Evolutionary conservation across 2,888 invertebrate genomes (phyloP).

Genomic region (Drosophila meridiana): DNA sequence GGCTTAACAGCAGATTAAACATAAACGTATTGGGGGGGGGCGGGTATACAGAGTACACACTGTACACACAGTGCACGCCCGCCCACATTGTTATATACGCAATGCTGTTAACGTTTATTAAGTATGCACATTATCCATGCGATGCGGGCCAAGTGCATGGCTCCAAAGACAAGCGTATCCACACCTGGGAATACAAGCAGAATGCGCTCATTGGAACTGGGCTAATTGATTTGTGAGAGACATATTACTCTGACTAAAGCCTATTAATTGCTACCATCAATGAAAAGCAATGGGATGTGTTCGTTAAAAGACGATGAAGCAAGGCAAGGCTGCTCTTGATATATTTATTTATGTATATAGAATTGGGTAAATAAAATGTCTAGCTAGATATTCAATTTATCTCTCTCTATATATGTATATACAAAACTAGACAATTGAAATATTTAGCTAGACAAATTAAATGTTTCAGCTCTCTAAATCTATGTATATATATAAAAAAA

Average conservation of each 20-base stretch:
- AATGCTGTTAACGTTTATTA: constrained; percentile 55
- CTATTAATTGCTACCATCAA: neutral
- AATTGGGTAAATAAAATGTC: no score
- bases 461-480: no score
- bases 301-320: neutral
- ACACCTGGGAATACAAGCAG: constrained; percentile 32
- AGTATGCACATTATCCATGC: constrained; percentile 60
- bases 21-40: constrained; percentile 39
- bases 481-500: neutral
- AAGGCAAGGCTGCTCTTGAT: no score
- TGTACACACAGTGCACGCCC: constrained; percentile 18
- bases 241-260: neutral
- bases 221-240: constrained; percentile 22
- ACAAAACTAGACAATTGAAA: neutral
- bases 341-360: neutral
- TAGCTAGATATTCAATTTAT: no score
- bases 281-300: neutral
- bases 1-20: constrained; percentile 76
- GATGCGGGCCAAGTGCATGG: constrained; percentile 47
- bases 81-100: constrained; percentile 19
- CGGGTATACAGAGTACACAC: neutral
- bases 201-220: constrained; percentile 5
- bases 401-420: neutral
- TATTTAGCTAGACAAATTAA: no score
- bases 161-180: constrained; percentile 35